Evolutionary conservation across 2,113 vertebrate species (phyloP).

Genomic region (Channa argus): DNA sequence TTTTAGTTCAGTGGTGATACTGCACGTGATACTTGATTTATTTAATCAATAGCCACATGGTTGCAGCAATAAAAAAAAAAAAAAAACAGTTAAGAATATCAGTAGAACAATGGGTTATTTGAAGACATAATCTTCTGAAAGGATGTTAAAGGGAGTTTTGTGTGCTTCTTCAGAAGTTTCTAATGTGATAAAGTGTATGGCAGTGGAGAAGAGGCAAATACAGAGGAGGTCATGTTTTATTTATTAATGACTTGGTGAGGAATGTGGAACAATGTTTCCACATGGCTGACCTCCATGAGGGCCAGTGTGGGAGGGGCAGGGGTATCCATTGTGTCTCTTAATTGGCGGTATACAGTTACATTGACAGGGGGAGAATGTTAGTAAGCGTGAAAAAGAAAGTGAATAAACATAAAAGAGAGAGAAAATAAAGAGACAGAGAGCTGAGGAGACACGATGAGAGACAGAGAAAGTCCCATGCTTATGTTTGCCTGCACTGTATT

Average conservation of each 20-base stretch:
- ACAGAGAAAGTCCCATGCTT: constrained; percentile 16
- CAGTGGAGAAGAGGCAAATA: constrained; percentile 42
- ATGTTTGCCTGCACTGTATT: constrained; percentile 24
- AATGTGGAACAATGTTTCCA: constrained; percentile 86
- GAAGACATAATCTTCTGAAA: not conserved
- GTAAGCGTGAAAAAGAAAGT: constrained; percentile 43
- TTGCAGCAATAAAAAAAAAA: not conserved
- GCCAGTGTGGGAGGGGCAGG: constrained; percentile 52
- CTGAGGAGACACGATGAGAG: constrained; percentile 33
- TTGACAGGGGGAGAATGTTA: constrained; percentile 42
- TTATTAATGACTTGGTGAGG: constrained; percentile 80
- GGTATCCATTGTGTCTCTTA: constrained; percentile 74
- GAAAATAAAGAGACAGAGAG: constrained; percentile 29
- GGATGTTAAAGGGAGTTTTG: constrained; percentile 25
- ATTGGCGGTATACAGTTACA: constrained; percentile 74
- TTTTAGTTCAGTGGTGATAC: not conserved
- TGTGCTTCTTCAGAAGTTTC: constrained; percentile 32
- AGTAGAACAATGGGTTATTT: not conserved
- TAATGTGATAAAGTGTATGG: constrained; percentile 24
- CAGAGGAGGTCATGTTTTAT: constrained; percentile 78
- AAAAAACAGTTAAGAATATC: constrained; percentile 8
- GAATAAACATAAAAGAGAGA: constrained; percentile 41
- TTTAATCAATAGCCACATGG: constrained; percentile 12
- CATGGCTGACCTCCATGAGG: constrained; percentile 78
- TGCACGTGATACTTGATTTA: not conserved